Evolutionary conservation across 2,888 invertebrate genomes (phyloP), one percentile per base, ranked within the genome.

Genomic region (Alcis repandata): DNA sequence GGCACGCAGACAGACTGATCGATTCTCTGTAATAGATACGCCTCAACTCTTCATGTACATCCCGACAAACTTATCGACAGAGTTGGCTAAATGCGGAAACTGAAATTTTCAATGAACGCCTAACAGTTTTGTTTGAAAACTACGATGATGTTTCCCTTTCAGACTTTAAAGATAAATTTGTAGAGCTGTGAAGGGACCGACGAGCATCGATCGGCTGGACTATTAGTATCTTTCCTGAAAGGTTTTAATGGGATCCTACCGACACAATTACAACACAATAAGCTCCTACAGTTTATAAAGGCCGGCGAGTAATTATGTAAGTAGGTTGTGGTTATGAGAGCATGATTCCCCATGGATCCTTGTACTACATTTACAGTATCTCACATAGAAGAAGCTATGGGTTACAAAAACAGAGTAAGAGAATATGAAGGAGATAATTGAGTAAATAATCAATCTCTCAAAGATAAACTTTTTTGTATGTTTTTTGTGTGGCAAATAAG

Each of bases 1-100:
- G 32, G 27, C 38, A 17, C 38, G 43, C 51, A 49, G 46, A 43
- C 51, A 49, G 46, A 43, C 51, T 43, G 43, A 62, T 62, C 63
- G 63, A 63, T 63, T 57, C 33, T 3, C 38, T 27, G 43, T 57
- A 63, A 63, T 58, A 57, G 57, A 63, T 58, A 52, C 41, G 36
- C 49, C 46, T 10, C 19, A 19, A 49, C 22, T 61, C 48, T 41
- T 49, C 40, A 13, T 38, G 27, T 17, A 27, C 27, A 27, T 27
- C 27, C 27, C 27, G 27, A 27, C 27, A 27, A 27, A 27, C 27
- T 27, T 27, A 27, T 6, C 6, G 27, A 27, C 6, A 27, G 27
- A 27, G 27, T 27, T 6, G 27, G 6, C 27, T 6, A 27, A 27
- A 27, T 27, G 27, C 2, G 27, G 27, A 4, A 6, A 27, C 27